Evolutionary conservation across 2,113 vertebrate genomes (phyloP), one percentile per base, ranked within the genome.

Genomic region (Coregonus clupeaformis): DNA sequence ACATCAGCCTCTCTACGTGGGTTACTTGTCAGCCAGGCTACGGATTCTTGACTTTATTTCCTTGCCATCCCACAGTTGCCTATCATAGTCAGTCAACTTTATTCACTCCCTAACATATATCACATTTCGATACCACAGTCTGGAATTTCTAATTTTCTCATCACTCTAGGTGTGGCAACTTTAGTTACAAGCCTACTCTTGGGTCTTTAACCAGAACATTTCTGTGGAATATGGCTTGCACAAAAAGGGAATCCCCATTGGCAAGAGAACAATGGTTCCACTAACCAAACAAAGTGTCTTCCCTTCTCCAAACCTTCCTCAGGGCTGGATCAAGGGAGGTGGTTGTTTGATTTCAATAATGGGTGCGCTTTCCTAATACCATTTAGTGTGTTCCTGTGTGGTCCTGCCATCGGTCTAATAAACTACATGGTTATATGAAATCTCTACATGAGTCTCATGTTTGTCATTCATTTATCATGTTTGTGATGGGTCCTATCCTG

Each of bases 251-350:
- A 87, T 88, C 80, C 76, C 87, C 57, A 69, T 68, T 68, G 87
- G 60, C 85, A 73, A 20, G 71, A 77, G 84, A 91, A 92, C 89
- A 92, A 91, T 89, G 70, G 86, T 79, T 82, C 72, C 29, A 42
- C 73, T 86, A 88, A 82, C 14, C 14, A 24, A 80, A 87, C 32
- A 32, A 32, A 32, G 32, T 6, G 1, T 45, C 42, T 45, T 45
- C 42, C 6, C 69, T 76, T 82, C 76, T 69, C 71, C 18, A 59
- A 84, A 76, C 69, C 80, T 76, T 80, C 74, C 16, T 64, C 71
- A 83, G 84, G 79, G 85, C 69, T 74, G 59, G 78, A 29, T 71
- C n/a, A 70, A 74, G 80, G 82, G 80, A 71, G 84, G 77, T 36
- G 64, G 5, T 29, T 71, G 62, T 20, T 29, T 73, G 32, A 32